Evolutionary conservation across 2,113 vertebrate genomes (phyloP), one percentile per base, ranked within the genome.

Genomic region (Podarcis muralis): DNA sequence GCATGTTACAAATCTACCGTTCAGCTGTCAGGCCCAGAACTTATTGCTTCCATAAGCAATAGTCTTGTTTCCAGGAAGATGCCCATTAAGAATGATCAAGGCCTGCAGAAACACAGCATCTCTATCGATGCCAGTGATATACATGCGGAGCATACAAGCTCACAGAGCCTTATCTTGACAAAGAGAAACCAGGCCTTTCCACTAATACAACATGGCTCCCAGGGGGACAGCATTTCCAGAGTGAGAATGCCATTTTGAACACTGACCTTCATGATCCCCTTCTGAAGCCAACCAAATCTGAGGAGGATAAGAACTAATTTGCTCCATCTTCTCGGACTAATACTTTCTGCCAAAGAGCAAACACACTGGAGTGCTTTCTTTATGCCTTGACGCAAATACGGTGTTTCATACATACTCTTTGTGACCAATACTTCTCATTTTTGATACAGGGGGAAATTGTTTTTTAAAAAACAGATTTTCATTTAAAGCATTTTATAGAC

Each of bases 281-380:
- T n/a, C 62, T 77, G 62, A 87, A 87, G 30, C 74, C 89, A 87
- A 83, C 80, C 80, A 83, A 90, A 83, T 83, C 81, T 71, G 30
- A 87, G 85, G 62, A 86, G 72, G 84, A 83, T 69, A 72, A 90
- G 72, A 90, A 83, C 74, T 77, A 87, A 83, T 87, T 87, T 90
- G 62, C 74, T 90, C 43, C 89, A 72, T 83, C 48, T 35, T 66
- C 32, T 87, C 32, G 57, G 59, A 78, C 79, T 90, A 86, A 90
- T 71, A 78, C 62, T 90, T 90, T 65, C 85, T 90, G 76, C 85
- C 65, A 83, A 75, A 90, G 48, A 90, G 74, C 85, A 87, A 90
- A 87, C 66, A 87, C 66, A 79, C 1, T 0, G 84, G 32, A 78
- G 1, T 40, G 76, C 75, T 37, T 76, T 27, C 53, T 6, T 81